Evolutionary conservation across 2,888 invertebrate species (phyloP).

Genomic region (Quadriops clusia): DNA sequence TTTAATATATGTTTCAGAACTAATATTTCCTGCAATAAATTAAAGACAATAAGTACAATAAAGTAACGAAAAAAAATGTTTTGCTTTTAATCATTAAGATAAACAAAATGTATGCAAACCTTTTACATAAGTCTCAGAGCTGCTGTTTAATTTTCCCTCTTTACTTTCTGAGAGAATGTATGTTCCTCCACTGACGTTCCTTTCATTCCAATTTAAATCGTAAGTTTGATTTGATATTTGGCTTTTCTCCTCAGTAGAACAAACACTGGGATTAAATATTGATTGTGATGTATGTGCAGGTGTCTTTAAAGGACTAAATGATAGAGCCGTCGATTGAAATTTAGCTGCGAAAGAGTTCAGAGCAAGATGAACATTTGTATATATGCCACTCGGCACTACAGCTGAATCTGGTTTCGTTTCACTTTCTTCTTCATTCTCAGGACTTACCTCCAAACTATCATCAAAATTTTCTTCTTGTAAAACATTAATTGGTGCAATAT

Average conservation of each 20-base stretch:
- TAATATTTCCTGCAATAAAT: slow-evolving; percentile 17
- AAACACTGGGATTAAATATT: slow-evolving; percentile 14
- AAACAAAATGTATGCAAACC: slow-evolving; percentile 1
- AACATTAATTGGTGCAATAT: too few relatives aligned
- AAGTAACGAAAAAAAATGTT: too few relatives aligned
- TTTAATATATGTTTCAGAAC: slow-evolving; percentile 43
- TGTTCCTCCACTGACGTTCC: slow-evolving; percentile 7
- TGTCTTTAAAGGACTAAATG: too few relatives aligned
- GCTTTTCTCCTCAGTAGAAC: slow-evolving; percentile 18
- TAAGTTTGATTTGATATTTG: slow-evolving; percentile 6
- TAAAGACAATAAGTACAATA: slow-evolving; percentile 2
- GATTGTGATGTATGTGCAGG: too few relatives aligned
- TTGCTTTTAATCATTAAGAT: too few relatives aligned
- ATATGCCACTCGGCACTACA: too few relatives aligned
- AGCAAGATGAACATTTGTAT: too few relatives aligned
- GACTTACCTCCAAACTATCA: slow-evolving; percentile 19
- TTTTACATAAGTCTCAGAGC: slow-evolving; percentile 13
- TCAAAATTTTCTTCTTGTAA: slow-evolving; percentile 16
- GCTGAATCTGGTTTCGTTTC: too few relatives aligned
- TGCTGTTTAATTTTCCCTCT: slow-evolving; percentile 11
- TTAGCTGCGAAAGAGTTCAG: too few relatives aligned
- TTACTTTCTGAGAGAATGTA: slow-evolving; percentile 2
- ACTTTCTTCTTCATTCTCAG: too few relatives aligned
- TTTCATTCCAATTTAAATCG: slow-evolving; percentile 4
- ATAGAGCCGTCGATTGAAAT: too few relatives aligned